Conservation (phyloP, 2,797 vertebrate species). For the Enteromius anoplus region DNA sequence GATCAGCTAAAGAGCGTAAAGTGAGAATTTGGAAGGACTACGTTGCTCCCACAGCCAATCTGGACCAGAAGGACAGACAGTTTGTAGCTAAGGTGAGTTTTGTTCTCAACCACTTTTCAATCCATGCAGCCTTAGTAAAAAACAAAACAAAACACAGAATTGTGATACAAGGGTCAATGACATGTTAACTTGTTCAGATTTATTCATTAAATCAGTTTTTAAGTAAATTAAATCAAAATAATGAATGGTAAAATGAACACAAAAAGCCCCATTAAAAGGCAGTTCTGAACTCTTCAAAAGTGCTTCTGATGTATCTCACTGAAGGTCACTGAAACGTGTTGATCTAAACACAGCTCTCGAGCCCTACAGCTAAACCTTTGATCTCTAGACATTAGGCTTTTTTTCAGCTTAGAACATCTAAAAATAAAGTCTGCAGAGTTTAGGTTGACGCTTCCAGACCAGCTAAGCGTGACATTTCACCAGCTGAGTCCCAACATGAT, state of each 20-base stretch:
- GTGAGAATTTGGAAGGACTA: slow-evolving; percentile 98
- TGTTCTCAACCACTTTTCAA: not conserved
- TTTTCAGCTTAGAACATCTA: not conserved
- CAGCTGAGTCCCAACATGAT: slow-evolving; percentile 16
- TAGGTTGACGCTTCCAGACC: not conserved
- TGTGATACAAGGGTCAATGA: not conserved
- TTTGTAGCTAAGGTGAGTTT: slow-evolving; percentile 92
- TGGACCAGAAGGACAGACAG: slow-evolving; percentile 97
- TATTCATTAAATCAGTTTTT: not conserved
- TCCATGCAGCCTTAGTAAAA: not conserved
- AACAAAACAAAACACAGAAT: no score
- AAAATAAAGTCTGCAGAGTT: not conserved
- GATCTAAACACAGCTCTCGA: not conserved
- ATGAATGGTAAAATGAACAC: not conserved
- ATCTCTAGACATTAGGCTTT: not conserved
- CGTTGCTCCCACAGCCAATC: slow-evolving; percentile 93
- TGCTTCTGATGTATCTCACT: not conserved
- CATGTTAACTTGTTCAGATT: not conserved
- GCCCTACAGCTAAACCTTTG: not conserved
- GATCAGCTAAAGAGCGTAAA: slow-evolving; percentile 94
- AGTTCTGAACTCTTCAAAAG: slow-evolving; percentile 6
- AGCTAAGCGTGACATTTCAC: slow-evolving; percentile 24
- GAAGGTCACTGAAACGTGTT: slow-evolving; percentile 19
- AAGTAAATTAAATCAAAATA: not conserved
- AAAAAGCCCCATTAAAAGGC: not conserved